Evolutionary conservation across 2,113 vertebrate genomes (phyloP).

Genomic region (Chitala chitala): DNA sequence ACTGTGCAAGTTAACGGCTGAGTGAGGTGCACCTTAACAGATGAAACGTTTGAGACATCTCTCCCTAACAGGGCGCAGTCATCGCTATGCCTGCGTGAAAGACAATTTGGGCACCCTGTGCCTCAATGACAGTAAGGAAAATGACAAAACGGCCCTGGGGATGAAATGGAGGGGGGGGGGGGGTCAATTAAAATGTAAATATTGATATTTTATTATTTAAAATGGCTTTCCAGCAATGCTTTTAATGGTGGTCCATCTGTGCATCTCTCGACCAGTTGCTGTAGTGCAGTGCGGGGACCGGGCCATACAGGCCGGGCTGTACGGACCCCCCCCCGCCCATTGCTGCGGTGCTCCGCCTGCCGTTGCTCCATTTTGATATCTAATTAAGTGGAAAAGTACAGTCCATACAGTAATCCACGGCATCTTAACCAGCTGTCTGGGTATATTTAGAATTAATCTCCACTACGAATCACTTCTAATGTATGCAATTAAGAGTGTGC

Average conservation of each 20-base stretch:
- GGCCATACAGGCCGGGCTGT: slow-evolving; percentile 66
- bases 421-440: slow-evolving; percentile 92
- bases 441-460: slow-evolving; percentile 99
- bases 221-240: slow-evolving; percentile 93
- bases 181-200: slow-evolving; percentile 99
- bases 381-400: slow-evolving; percentile 95
- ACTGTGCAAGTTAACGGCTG: too few relatives aligned
- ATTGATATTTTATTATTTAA: slow-evolving; percentile 99
- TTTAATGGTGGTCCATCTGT: slow-evolving; percentile 99
- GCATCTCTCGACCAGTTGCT: slow-evolving; percentile 81
- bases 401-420: slow-evolving; percentile 85
- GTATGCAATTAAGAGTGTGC: slow-evolving; percentile 99
- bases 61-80: neutral
- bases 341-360: slow-evolving; percentile 78
- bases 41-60: neutral
- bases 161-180: slow-evolving; percentile 56
- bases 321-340: slow-evolving; percentile 63
- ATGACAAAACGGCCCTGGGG: slow-evolving; percentile 76
- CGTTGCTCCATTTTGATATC: slow-evolving; percentile 89
- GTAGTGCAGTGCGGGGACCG: slow-evolving; percentile 79
- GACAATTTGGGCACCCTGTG: slow-evolving; percentile 72
- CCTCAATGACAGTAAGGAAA: slow-evolving; percentile 75
- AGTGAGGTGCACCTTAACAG: too few relatives aligned
- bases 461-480: slow-evolving; percentile 99
- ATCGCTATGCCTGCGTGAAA: slow-evolving; percentile 64